Percentiles rank a stretch among this genome's conserved stretches.
These are phyloP conservation scores for Carapus acus DNA, from an alignment of 2,797 vertebrate species.

Conservation along the genomic window DNA sequence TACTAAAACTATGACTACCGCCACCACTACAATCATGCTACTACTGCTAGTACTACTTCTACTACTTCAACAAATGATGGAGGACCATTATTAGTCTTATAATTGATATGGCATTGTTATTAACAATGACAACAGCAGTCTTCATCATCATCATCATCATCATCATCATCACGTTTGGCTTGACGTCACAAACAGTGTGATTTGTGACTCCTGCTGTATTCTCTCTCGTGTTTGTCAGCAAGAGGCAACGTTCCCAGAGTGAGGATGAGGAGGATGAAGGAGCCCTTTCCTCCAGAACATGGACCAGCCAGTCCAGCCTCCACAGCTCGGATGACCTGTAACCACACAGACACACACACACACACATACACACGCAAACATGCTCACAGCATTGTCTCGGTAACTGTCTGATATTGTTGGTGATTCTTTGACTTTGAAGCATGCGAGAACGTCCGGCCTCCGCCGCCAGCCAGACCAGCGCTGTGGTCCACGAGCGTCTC, in stretches of 20 bases:
- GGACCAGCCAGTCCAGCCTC: conserved; percentile 76
- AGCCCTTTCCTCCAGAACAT: conserved; percentile 58
- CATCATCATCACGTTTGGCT: too few relatives aligned
- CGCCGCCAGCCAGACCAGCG: conserved; percentile 80
- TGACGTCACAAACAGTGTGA: too few relatives aligned
- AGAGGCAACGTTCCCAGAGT: conserved; percentile 68
- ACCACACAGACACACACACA: conserved; percentile 31
- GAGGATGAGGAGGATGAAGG: conserved; percentile 73
- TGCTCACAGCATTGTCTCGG: neutral
- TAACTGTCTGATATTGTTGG: neutral
- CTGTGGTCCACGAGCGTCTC: conserved; percentile 79
- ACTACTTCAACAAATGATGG: too few relatives aligned
- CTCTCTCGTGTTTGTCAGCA: conserved; percentile 50
- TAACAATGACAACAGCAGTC: too few relatives aligned
- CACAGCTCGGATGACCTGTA: conserved; percentile 68
- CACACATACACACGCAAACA: neutral
- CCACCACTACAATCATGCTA: too few relatives aligned
- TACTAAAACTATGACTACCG: too few relatives aligned
- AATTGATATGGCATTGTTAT: too few relatives aligned
- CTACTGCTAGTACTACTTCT: too few relatives aligned
- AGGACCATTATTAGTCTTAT: too few relatives aligned
- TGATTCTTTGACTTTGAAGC: conserved; percentile 38
- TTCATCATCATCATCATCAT: too few relatives aligned
- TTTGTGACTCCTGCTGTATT: conserved; percentile 1
- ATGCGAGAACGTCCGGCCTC: conserved; percentile 76